Evolutionary conservation across 1,140 invertebrate species (phyloP).

Genomic region (Drosophila tsacasi): DNA sequence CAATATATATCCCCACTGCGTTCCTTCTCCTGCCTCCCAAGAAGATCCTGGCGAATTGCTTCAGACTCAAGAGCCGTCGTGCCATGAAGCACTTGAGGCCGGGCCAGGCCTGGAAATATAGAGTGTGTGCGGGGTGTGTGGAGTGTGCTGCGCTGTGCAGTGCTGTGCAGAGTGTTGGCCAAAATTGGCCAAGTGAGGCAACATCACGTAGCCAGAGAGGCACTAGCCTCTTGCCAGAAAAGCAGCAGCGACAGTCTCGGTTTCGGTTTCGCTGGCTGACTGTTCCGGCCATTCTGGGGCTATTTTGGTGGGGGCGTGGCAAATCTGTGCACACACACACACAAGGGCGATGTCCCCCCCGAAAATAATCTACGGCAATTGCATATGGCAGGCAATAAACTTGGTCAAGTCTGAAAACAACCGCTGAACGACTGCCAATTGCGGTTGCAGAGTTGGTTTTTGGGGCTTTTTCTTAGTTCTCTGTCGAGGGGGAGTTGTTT

Average conservation of each 20-base stretch:
- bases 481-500: too few relatives aligned
- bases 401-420: slow-evolving; percentile 78
- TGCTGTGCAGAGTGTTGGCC: slow-evolving; percentile 36
- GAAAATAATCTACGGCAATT: slow-evolving; percentile 78
- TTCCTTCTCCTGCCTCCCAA: not conserved
- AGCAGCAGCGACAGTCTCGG: slow-evolving; percentile 16
- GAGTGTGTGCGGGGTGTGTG: not conserved
- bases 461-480: slow-evolving; percentile 4
- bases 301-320: slow-evolving; percentile 23
- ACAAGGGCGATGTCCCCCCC: slow-evolving; percentile 20
- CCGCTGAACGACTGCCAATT: slow-evolving; percentile 47
- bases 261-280: slow-evolving; percentile 38
- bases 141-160: not conserved
- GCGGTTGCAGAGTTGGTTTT: slow-evolving; percentile 33
- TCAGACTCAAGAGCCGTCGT: slow-evolving; percentile 30
- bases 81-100: slow-evolving; percentile 30
- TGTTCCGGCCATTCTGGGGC: slow-evolving; percentile 2
- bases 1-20: slow-evolving; percentile 41
- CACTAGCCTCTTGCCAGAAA: slow-evolving; percentile 24
- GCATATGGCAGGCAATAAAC: slow-evolving; percentile 81
- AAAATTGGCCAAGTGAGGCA: slow-evolving; percentile 74
- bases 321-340: slow-evolving; percentile 41
- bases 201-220: slow-evolving; percentile 63
- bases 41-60: slow-evolving; percentile 23
- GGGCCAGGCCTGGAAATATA: slow-evolving; percentile 1